Evolutionary conservation across 2,113 vertebrate genomes (phyloP).

Genomic region (Cebidichthys violaceus): DNA sequence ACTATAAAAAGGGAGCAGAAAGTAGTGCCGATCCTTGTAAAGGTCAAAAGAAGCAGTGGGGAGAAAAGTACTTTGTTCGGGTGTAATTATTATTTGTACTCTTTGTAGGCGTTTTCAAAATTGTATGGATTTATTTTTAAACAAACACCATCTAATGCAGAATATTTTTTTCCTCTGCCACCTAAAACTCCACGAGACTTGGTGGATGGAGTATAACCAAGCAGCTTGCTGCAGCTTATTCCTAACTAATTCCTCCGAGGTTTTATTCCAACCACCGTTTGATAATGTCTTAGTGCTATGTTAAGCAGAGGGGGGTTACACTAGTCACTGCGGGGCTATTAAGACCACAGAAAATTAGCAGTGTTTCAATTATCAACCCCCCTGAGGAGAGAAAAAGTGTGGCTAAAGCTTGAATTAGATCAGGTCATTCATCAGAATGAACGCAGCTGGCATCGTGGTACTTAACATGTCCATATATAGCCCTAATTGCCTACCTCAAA

Average conservation of each 20-base stretch:
- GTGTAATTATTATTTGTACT: slow-evolving; percentile 3
- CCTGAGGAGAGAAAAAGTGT: slow-evolving; percentile 61
- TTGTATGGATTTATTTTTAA: slow-evolving; percentile 25
- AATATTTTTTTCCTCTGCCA: not conserved
- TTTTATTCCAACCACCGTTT: slow-evolving; percentile 59
- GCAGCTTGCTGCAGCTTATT: slow-evolving; percentile 32
- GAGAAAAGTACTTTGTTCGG: slow-evolving; percentile 30
- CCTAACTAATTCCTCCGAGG: slow-evolving; percentile 46
- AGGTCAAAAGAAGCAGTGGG: slow-evolving; percentile 56
- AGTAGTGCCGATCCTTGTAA: slow-evolving; percentile 52
- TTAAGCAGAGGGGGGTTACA: slow-evolving; percentile 65
- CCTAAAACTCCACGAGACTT: not conserved
- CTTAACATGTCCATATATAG: slow-evolving; percentile 58
- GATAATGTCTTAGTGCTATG: slow-evolving; percentile 58
- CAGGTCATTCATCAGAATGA: slow-evolving; percentile 62
- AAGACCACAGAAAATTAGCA: slow-evolving; percentile 74
- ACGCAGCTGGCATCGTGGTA: slow-evolving; percentile 37
- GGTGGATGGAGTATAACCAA: slow-evolving; percentile 19
- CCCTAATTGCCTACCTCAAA: slow-evolving; percentile 57
- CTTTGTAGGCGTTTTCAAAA: slow-evolving; percentile 9
- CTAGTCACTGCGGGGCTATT: slow-evolving; percentile 64
- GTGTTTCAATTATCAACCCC: slow-evolving; percentile 76
- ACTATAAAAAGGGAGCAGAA: slow-evolving; percentile 70
- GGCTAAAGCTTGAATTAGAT: slow-evolving; percentile 70
- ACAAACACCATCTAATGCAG: not conserved